These are phyloP conservation scores for Mormyrops boulengeri DNA, from an alignment of 2,797 vertebrate genomes.

Conservation along the genomic window DNA sequence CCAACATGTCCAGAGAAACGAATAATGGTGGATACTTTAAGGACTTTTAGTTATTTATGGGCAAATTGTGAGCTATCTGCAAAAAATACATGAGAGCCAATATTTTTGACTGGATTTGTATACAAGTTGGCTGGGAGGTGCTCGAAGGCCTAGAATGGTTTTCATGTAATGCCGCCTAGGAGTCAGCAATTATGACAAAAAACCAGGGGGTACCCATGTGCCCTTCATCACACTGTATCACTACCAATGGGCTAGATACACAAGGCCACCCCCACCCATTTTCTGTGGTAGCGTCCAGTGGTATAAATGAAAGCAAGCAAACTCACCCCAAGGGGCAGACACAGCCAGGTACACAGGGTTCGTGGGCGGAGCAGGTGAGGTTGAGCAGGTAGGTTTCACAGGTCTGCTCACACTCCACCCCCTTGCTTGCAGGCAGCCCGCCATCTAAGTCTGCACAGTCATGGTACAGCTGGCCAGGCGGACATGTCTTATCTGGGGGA, in stretches of 20 bases:
- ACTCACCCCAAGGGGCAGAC: slow-evolving; percentile 81
- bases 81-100: background rate
- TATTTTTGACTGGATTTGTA: background rate
- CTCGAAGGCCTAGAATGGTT: background rate
- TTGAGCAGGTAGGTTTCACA: slow-evolving; percentile 90
- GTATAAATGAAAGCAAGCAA: background rate
- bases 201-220: background rate
- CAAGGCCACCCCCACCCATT: background rate
- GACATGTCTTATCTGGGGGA: slow-evolving; percentile 67
- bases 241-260: background rate
- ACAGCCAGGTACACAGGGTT: slow-evolving; percentile 84
- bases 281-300: background rate
- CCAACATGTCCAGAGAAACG: background rate
- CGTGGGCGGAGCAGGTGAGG: slow-evolving; percentile 70
- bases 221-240: background rate
- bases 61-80: background rate
- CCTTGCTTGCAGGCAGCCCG: slow-evolving; percentile 56
- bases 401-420: slow-evolving; percentile 69
- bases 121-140: background rate
- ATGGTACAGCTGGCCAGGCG: slow-evolving; percentile 73
- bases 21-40: background rate
- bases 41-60: background rate
- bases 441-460: slow-evolving; percentile 70
- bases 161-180: background rate
- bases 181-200: background rate